These are phyloP conservation scores for Hyalella azteca DNA, from an alignment of 2,888 invertebrate genomes.

Conservation along the genomic window DNA sequence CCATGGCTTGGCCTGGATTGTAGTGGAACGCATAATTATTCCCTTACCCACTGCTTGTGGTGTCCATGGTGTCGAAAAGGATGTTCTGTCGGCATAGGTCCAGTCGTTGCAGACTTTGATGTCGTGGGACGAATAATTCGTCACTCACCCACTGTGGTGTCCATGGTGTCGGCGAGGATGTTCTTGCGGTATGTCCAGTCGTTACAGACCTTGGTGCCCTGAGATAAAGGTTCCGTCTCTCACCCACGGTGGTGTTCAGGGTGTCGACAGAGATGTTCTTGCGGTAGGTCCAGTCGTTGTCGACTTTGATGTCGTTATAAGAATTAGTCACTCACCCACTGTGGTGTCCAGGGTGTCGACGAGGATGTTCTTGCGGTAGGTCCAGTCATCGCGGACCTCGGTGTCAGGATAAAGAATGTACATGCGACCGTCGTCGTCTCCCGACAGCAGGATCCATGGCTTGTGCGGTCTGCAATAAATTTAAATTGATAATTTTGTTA, in stretches of 20 bases:
- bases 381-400: slow-evolving; percentile 60
- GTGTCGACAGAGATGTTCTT: slow-evolving; percentile 60
- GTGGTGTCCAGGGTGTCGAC: slow-evolving; percentile 60
- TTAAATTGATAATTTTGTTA: no score
- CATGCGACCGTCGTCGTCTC: slow-evolving; percentile 61
- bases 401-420: slow-evolving; percentile 60
- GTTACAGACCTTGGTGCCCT: slow-evolving; percentile 59
- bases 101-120: slow-evolving; percentile 60
- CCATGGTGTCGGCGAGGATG: slow-evolving; percentile 60
- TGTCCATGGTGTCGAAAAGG: slow-evolving; percentile 60
- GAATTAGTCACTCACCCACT: slow-evolving; percentile 57
- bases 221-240: slow-evolving; percentile 60
- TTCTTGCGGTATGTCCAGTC: slow-evolving; percentile 60
- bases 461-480: slow-evolving; percentile 59
- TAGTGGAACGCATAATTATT: no score
- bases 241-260: slow-evolving; percentile 59
- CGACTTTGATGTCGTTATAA: slow-evolving; percentile 59
- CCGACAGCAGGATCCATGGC: slow-evolving; percentile 61
- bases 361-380: slow-evolving; percentile 60
- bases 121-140: no score
- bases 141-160: slow-evolving; percentile 60
- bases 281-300: slow-evolving; percentile 60
- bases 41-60: no score
- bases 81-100: slow-evolving; percentile 60
- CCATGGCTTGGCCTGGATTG: no score